phyloP scores from a whole-genome alignment of 2,888 invertebrate genomes.

The Polyommatus icarus region DNA sequence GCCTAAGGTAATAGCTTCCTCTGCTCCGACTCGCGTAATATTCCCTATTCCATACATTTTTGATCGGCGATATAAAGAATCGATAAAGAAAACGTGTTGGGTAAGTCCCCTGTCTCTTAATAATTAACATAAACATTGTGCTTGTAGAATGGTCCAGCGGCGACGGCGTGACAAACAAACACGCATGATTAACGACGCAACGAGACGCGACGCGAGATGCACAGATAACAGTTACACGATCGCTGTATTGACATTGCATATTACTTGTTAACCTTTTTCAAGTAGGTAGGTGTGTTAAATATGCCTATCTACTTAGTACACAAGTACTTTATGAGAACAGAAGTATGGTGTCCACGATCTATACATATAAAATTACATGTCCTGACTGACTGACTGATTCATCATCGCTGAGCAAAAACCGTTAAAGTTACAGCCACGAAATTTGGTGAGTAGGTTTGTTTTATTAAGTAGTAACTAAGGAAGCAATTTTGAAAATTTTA shows the following conservation, averaged over 20 bases:
- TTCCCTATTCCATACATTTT: not conserved
- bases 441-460: too few species aligned
- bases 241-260: not conserved
- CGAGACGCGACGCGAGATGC: slow-evolving; percentile 42
- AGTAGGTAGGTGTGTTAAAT: not conserved
- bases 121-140: slow-evolving; percentile 10
- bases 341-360: too few species aligned
- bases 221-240: slow-evolving; percentile 39
- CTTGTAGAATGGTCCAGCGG: slow-evolving; percentile 41
- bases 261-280: not conserved
- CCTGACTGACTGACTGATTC: too few species aligned
- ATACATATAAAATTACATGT: too few species aligned
- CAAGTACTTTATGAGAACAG: too few species aligned
- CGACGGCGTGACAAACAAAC: slow-evolving; percentile 42
- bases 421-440: too few species aligned
- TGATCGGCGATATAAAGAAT: not conserved
- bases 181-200: slow-evolving; percentile 54
- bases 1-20: too few species aligned
- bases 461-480: too few species aligned
- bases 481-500: too few species aligned
- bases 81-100: not conserved
- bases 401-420: too few species aligned
- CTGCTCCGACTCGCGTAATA: too few species aligned
- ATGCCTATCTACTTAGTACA: too few species aligned
- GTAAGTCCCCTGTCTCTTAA: not conserved